Base-by-base conservation (phyloP, 2,113 vertebrate genomes). In the Dasyprocta punctata region DNA sequence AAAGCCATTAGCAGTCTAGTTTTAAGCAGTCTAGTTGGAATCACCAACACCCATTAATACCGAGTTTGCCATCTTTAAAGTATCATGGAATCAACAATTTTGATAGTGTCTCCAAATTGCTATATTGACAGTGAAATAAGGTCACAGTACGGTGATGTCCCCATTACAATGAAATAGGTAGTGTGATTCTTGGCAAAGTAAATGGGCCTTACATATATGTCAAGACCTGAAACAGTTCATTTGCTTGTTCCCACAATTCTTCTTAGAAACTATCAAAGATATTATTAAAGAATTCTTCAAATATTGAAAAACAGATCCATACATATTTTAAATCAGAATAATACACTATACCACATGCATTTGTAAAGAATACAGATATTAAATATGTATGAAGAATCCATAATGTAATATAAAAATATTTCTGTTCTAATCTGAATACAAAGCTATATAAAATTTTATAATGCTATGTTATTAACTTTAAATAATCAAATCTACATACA, bases 221-320 rank as follows among this genome's bases (percentile, higher is more conserved):
- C 13, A 38, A 77, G 36, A 95, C 6, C 17, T 83, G 44, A 92
- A 90, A 85, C 0, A 65, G 41, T 90, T 58, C 33, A 83, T 77
- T 96, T n/a, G 71, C 5, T 67, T 88, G 10, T 82, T 6, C 13
- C 17, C 56, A 33, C 84, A 41, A 86, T 73, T 96, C 9, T 73
- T 82, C 30, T 63, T 73, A 95, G 14, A 78, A 0, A 1, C 24
- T 81, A 49, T 89, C 38, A 86, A 82, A 65, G 12, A 80, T 94
- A 93, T 95, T 93, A 89, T 73, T 87, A 81, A 0, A 95, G 4
- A 56, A 86, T 36, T 92, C 96, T 96, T 86, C 54, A 92, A 95
- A 71, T 83, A 47, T 24, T 86, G 38, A 63, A 65, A 65, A 95
- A 69, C 54, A 90, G 0, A 83, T 54, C n/a, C 65, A 47, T 41